These are phyloP conservation scores for Lochmaea crataegi DNA, from an alignment of 2,888 invertebrate species.

Conservation along the genomic window DNA sequence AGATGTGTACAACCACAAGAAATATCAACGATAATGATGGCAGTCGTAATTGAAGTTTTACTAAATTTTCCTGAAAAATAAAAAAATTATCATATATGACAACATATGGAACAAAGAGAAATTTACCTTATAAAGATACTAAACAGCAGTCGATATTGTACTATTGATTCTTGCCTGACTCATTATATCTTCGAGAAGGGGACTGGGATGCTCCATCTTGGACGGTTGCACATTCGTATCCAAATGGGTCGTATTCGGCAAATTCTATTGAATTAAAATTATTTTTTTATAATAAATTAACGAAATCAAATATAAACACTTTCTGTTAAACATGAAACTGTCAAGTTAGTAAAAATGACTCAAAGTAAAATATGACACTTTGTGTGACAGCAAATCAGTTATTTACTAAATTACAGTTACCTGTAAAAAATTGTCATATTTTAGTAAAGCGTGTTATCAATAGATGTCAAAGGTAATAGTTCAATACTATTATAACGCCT, in stretches of 20 bases:
- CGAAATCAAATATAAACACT: background rate
- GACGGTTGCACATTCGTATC: constrained; percentile 51
- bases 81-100: background rate
- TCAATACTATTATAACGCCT: too few species aligned
- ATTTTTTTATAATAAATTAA: constrained; percentile 11
- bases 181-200: constrained; percentile 49
- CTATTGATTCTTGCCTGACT: constrained; percentile 47
- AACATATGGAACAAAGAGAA: too few species aligned
- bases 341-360: background rate
- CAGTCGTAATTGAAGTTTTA: constrained; percentile 42
- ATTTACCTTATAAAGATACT: constrained; percentile 22
- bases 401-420: too few species aligned
- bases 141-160: constrained; percentile 34
- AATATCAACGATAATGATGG: constrained; percentile 44
- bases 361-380: too few species aligned
- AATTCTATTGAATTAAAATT: constrained; percentile 52
- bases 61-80: constrained; percentile 43
- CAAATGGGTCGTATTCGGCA: constrained; percentile 60
- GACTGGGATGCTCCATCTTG: constrained; percentile 48
- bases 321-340: background rate
- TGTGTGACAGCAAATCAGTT: too few species aligned
- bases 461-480: too few species aligned
- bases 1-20: constrained; percentile 19
- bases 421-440: too few species aligned
- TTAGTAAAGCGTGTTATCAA: too few species aligned